Conservation (phyloP, 2,888 invertebrate species). For the Didymodactylos carnosus region DNA sequence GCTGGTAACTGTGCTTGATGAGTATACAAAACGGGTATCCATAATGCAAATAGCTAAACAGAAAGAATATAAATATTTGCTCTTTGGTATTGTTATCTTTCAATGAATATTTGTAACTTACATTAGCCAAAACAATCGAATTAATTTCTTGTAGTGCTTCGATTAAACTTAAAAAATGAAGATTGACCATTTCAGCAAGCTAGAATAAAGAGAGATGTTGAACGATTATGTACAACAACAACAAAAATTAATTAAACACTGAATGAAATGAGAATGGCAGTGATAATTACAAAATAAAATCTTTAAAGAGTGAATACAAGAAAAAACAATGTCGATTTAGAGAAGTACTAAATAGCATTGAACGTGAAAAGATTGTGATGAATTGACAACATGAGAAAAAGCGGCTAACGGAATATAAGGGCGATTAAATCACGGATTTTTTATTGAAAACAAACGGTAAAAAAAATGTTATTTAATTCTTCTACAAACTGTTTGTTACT, state of each 20-base stretch:
- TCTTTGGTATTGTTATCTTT: no score
- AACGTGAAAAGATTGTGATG: not conserved
- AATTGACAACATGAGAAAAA: no score
- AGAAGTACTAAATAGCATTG: not conserved
- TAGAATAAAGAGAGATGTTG: no score
- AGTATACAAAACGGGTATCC: slow-evolving; percentile 12
- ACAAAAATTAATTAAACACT: no score
- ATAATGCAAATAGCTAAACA: slow-evolving; percentile 7
- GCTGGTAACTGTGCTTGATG: slow-evolving; percentile 3
- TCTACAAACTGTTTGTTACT: no score
- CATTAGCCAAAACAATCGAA: slow-evolving; percentile 37
- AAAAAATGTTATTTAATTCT: no score
- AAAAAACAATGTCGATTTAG: not conserved
- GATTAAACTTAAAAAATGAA: slow-evolving; percentile 78
- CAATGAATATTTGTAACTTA: not conserved
- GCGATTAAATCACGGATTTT: no score
- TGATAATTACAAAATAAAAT: no score
- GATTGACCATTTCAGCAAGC: slow-evolving; percentile 89
- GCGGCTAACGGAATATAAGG: no score
- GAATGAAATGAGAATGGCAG: no score
- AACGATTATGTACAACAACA: no score
- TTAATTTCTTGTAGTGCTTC: slow-evolving; percentile 85
- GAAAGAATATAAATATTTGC: not conserved
- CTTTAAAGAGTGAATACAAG: not conserved
- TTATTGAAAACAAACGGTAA: no score